Evolutionary conservation across 2,888 invertebrate species (phyloP).

Genomic region (Melinopterus prodromus): DNA sequence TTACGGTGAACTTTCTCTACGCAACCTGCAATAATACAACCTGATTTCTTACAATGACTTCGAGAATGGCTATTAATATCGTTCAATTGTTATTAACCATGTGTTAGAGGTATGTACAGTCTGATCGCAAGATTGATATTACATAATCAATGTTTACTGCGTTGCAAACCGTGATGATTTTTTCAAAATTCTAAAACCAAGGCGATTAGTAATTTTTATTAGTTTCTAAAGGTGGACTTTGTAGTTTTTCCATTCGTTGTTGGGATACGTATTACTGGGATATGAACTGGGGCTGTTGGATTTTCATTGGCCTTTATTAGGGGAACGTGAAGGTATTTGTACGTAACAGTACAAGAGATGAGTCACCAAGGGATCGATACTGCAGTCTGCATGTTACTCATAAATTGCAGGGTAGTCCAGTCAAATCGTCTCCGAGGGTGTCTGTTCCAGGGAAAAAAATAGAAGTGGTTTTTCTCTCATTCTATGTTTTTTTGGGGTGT

Average conservation of each 20-base stretch:
- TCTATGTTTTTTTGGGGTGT: no score
- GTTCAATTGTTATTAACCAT: not conserved
- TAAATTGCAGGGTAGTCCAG: not conserved
- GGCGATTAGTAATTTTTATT: no score
- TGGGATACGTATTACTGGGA: no score
- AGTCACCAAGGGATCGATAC: not conserved
- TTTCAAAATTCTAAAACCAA: no score
- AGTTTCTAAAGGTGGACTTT: no score
- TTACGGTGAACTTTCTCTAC: not conserved
- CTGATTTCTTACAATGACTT: not conserved
- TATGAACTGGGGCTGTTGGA: not conserved
- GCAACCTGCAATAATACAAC: not conserved
- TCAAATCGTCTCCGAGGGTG: no score
- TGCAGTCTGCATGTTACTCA: conserved; percentile 4
- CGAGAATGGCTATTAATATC: not conserved
- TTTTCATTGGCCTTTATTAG: not conserved
- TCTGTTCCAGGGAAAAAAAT: no score
- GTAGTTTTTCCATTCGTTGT: no score
- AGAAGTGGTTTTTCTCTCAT: no score
- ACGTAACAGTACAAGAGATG: not conserved
- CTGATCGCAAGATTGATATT: not conserved
- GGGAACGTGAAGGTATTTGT: not conserved
- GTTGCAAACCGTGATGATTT: no score
- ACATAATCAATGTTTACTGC: not conserved
- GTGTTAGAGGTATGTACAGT: not conserved